Conservation (phyloP, 2,113 vertebrate species). For the Phylloscopus trochilus region DNA sequence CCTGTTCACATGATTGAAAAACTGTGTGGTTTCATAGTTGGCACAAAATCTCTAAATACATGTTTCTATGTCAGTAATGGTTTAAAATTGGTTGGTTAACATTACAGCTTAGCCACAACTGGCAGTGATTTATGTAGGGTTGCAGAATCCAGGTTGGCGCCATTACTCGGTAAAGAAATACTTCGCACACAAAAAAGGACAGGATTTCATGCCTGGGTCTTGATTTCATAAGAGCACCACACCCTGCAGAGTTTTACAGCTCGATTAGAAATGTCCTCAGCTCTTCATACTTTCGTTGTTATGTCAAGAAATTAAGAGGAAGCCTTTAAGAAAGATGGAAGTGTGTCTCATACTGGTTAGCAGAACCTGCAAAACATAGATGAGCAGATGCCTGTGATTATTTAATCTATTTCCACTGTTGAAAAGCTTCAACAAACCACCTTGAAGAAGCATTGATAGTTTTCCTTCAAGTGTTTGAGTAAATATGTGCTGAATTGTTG, state of each 20-base stretch:
- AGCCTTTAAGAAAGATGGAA: not conserved
- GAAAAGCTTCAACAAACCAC: not conserved
- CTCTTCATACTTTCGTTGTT: not conserved
- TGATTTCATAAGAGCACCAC: conserved; percentile 36
- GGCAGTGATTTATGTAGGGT: conserved; percentile 63
- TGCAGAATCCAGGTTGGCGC: conserved; percentile 67
- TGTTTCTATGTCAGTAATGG: conserved; percentile 76
- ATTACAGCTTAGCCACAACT: conserved; percentile 69
- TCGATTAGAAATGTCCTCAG: not conserved
- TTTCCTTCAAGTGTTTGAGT: not conserved
- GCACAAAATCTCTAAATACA: conserved; percentile 70
- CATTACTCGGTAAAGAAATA: conserved; percentile 34
- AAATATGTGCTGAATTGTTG: not conserved
- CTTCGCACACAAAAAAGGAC: not conserved
- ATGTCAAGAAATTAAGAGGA: not conserved
- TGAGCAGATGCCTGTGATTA: not conserved
- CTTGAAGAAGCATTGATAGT: not conserved
- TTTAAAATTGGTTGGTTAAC: conserved; percentile 78
- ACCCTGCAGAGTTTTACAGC: conserved; percentile 8
- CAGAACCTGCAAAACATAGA: not conserved
- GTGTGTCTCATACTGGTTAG: not conserved
- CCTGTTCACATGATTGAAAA: conserved; percentile 65
- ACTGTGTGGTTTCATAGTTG: conserved; percentile 69
- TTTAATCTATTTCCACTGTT: not conserved
- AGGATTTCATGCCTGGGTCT: not conserved